A percentile compares a stretch with the other conserved stretches of the same genome.
Conservation (phyloP, 1,140 invertebrate species). For the Saccostrea glomerata region DNA sequence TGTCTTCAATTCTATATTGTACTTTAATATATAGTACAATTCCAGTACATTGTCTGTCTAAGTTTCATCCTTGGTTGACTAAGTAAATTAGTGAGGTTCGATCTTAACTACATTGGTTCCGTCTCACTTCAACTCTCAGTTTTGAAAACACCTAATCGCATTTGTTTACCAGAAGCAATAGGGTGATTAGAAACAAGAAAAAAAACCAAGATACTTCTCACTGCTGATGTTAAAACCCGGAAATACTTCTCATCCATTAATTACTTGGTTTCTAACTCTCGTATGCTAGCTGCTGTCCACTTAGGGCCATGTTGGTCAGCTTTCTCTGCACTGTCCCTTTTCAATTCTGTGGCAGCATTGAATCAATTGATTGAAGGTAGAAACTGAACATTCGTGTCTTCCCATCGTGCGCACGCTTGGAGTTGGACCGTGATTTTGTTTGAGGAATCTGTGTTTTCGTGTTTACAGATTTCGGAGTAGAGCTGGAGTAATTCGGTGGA, state of each 20-base stretch:
- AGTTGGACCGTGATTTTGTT: background rate
- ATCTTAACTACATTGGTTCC: too few relatives aligned
- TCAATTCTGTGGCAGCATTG: background rate
- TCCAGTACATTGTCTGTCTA: too few relatives aligned
- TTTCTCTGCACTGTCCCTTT: background rate
- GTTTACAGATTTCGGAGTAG: background rate
- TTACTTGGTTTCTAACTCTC: background rate
- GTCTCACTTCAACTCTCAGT: background rate
- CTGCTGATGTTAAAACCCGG: background rate
- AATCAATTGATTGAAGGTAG: conserved; percentile 31
- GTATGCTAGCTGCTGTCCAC: background rate
- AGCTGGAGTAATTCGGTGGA: background rate
- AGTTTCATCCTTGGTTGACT: too few relatives aligned
- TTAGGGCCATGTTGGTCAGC: background rate
- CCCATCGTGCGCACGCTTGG: background rate
- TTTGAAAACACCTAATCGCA: background rate
- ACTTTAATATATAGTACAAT: too few relatives aligned
- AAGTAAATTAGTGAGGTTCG: too few relatives aligned
- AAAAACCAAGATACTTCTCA: background rate
- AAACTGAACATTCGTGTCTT: background rate
- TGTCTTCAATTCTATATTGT: too few relatives aligned
- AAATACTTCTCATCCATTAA: background rate
- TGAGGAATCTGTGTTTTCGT: background rate
- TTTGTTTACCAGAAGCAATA: conserved; percentile 14
- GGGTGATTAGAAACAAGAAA: background rate